Percentiles rank a stretch among this genome's conserved stretches.
These are phyloP conservation scores for Triplophysa tibetana DNA, from an alignment of 2,113 vertebrate genomes.

Conservation along the genomic window DNA sequence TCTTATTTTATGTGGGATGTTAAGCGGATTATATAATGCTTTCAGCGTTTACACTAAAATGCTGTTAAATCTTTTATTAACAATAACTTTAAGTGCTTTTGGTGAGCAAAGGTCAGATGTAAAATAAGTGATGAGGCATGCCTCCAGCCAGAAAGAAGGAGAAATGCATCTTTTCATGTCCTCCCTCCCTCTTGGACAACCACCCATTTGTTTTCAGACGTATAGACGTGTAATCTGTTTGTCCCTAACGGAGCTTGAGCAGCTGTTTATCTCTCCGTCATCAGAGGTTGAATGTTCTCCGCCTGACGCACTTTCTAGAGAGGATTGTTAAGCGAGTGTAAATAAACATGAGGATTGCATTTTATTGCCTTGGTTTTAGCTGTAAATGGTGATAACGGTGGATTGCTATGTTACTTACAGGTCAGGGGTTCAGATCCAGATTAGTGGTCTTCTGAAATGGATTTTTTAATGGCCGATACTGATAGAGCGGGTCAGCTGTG, in stretches of 20 bases:
- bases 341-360: constrained; percentile 32
- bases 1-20: background rate
- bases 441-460: background rate
- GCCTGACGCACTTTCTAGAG: constrained; percentile 23
- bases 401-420: background rate
- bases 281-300: constrained; percentile 18
- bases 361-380: constrained; percentile 21
- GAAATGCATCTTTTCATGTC: background rate
- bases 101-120: background rate
- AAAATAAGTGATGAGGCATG: background rate
- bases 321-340: constrained; percentile 34
- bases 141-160: background rate
- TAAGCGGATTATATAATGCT: background rate
- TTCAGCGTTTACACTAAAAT: constrained; percentile 22
- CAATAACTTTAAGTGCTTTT: constrained; percentile 50
- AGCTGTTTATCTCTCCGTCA: background rate
- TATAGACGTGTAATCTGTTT: constrained; percentile 11
- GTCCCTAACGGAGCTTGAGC: constrained; percentile 9
- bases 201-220: constrained; percentile 11
- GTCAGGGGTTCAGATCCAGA: constrained; percentile 7
- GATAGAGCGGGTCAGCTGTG: too few species aligned
- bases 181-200: background rate
- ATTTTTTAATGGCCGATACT: too few species aligned
- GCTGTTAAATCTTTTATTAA: constrained; percentile 46
- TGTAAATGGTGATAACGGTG: constrained; percentile 1